These are phyloP conservation scores for Aulostomus chinensis DNA, from an alignment of 2,797 vertebrate genomes.

Conservation along the genomic window DNA sequence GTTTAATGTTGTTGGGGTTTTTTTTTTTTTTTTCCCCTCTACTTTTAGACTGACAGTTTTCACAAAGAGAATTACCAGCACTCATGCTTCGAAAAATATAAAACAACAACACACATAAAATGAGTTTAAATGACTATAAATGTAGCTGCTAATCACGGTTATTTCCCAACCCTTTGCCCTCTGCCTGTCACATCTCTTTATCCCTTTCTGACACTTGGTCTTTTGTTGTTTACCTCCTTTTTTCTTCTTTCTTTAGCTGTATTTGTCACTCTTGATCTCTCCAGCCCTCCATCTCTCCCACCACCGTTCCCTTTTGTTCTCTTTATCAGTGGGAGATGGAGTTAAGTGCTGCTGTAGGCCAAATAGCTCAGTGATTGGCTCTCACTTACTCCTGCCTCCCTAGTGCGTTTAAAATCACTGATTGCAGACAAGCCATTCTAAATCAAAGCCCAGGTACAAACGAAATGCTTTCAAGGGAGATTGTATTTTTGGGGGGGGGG, in stretches of 20 bases:
- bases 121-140: slow-evolving; percentile 13
- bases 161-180: slow-evolving; percentile 38
- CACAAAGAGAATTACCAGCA: slow-evolving; percentile 24
- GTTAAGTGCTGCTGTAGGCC: slow-evolving; percentile 77
- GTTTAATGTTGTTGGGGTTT: slow-evolving; percentile 8
- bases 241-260: slow-evolving; percentile 15
- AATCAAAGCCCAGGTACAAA: slow-evolving; percentile 63
- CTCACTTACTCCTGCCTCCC: slow-evolving; percentile 72
- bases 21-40: not conserved
- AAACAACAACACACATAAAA: slow-evolving; percentile 26
- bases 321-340: slow-evolving; percentile 65
- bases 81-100: not conserved
- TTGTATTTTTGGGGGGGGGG: slow-evolving; percentile 28
- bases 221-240: slow-evolving; percentile 23
- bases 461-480: slow-evolving; percentile 56
- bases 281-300: slow-evolving; percentile 44
- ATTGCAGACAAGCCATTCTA: slow-evolving; percentile 71
- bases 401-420: slow-evolving; percentile 73
- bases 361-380: slow-evolving; percentile 78
- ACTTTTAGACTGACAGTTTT: slow-evolving; percentile 13
- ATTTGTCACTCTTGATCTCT: slow-evolving; percentile 59
- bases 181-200: slow-evolving; percentile 31
- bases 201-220: slow-evolving; percentile 35
- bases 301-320: slow-evolving; percentile 67
- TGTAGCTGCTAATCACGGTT: slow-evolving; percentile 47